Base-by-base conservation (phyloP, 2,888 invertebrate genomes). In the Tolmerus cingulatus region DNA sequence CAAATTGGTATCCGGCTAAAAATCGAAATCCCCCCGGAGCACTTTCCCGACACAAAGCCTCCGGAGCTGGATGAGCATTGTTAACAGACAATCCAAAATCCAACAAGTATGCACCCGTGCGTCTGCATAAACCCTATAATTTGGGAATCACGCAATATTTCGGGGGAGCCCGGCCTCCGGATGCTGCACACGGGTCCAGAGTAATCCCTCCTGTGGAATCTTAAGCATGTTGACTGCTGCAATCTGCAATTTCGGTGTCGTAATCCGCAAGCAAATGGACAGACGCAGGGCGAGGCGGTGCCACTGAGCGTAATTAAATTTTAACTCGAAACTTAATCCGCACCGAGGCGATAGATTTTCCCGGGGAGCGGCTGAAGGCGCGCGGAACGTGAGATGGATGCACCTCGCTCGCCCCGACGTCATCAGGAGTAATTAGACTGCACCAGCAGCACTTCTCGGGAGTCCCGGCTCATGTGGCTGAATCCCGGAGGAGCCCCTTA, bases 241-340 rank as follows among this genome's bases (percentile, higher is more conserved):
- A 82, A 30, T 34, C 57, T 82, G 40, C 57, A 82, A 34, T 82
- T 82, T 82, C 37, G 12, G 57, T 57, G 57, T 82, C 66, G 34
- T 82, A 82, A 82, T 82, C 82, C 66, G 57, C 37, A 82, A 82
- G n/a, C 57, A 82, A 57, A 66, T 82, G 40, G 34, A 23, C 82
- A 66, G 4, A 66, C 27, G 27, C 4, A 9, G 66, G 19, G 23
- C 23, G 66, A 27, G 66, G 34, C 23, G 30, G 57, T 16, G 19
- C 34, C 37, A 37, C 82, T 34, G 34, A 82, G 57, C 57, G 82
- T 82, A 82, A 82, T 82, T 82, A 82, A 82, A 82, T 66, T 66
- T 82, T 66, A 82, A 82, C 82, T 82, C 27, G 82, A 37, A 57
- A 40, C 82, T 30, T 57, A 66, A 82, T 82, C 82, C 66, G 30